Evolutionary conservation across 2,797 vertebrate species (phyloP), one percentile per base, ranked within the genome.

Genomic region (Nannoperca australis): DNA sequence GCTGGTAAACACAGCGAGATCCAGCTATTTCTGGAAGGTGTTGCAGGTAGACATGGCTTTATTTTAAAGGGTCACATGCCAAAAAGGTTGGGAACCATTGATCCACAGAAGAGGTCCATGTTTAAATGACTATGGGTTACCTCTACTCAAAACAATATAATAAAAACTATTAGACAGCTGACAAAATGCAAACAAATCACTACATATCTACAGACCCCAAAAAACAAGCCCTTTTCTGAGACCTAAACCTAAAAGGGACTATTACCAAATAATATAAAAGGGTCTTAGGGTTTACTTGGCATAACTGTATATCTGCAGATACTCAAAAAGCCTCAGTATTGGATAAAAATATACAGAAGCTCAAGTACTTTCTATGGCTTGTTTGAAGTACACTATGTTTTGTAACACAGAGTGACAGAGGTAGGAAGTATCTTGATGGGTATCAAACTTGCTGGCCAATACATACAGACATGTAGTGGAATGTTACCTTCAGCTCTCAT

Each of bases 381-480:
- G 22, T 70, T 64, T 63, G 22, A 62, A 67, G 63, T 54, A 20
- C 4, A 11, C 53, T 7, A 40, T 67, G 18, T 66, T 76, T 40
- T 15, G 2, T 54, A 34, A 60, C 47, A 53, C 45, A 78, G n/a
- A 42, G 40, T 56, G 34, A 44, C 55, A 71, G 49, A 40, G 47
- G 47, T 24, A 61, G 81, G 34, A 78, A 30, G 58, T 47, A 13
- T 64, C 38, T 53, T 59, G 53, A 76, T 58, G 34, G 27, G 7
- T 64, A 59, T 66, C 40, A 69, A 78, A 71, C 66, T 30, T 66
- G 40, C 10, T 10, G 11, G 65, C 73, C 67, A 68, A 74, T n/a
- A 38, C 22, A 70, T 20, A 59, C 70, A 73, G 45, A 47, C 45
- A 42, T 59, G 58, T 18, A 11, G 15, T n/a, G 60, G 64, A 50